Conservation (phyloP, 2,888 invertebrate species). For the Tyria jacobaeae region DNA sequence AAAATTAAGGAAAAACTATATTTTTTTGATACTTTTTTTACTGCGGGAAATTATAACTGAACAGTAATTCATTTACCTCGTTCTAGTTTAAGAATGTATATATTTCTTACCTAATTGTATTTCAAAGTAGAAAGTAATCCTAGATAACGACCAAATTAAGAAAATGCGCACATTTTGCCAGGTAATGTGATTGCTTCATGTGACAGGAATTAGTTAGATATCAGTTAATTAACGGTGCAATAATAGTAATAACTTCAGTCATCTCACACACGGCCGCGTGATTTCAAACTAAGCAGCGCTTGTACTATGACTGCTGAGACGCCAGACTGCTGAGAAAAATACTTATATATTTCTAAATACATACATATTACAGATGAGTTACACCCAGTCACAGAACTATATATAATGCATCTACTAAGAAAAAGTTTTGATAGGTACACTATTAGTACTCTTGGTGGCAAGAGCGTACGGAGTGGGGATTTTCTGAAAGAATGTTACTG, state of each 20-base stretch:
- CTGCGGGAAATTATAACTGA: conserved; percentile 35
- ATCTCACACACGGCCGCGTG: too few relatives aligned
- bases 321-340: too few relatives aligned
- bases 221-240: conserved; percentile 8
- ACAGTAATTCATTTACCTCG: conserved; percentile 30
- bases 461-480: not conserved
- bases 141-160: conserved; percentile 24
- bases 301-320: too few relatives aligned
- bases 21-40: conserved; percentile 26
- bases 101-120: conserved; percentile 27
- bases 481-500: not conserved
- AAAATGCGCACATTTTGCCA: too few relatives aligned
- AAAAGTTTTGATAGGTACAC: not conserved
- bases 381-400: too few relatives aligned
- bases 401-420: not conserved
- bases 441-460: too few relatives aligned
- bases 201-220: conserved; percentile 18
- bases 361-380: too few relatives aligned
- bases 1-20: conserved; percentile 25
- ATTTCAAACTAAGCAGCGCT: too few relatives aligned
- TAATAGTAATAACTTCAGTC: too few relatives aligned
- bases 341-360: too few relatives aligned
- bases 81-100: conserved; percentile 21
- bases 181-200: conserved; percentile 40
- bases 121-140: conserved; percentile 31